Evolutionary conservation across 2,888 invertebrate species (phyloP).

Genomic region (Criorhina ranunculi): DNA sequence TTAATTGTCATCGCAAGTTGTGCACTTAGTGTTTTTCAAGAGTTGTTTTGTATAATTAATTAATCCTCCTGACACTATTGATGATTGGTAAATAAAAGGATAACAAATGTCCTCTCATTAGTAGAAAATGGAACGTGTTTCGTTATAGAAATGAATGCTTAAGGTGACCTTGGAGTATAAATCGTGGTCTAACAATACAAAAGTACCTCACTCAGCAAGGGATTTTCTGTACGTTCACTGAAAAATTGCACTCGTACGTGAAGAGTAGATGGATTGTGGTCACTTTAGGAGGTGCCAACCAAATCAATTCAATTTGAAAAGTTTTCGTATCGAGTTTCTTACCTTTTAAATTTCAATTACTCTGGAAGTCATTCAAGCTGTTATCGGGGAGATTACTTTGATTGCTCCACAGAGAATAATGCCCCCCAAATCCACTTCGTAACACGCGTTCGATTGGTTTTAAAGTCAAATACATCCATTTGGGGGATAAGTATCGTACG

Average conservation of each 20-base stretch:
- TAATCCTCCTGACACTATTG: constrained; percentile 3
- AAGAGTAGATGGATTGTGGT: neutral
- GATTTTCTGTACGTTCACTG: neutral
- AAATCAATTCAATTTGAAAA: constrained; percentile 9
- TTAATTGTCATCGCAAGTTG: constrained; percentile 25
- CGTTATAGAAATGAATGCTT: no score
- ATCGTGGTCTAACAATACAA: neutral
- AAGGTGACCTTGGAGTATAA: no score
- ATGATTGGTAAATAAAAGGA: constrained; percentile 1
- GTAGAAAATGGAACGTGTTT: no score
- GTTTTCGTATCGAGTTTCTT: constrained; percentile 6
- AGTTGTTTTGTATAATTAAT: constrained; percentile 34
- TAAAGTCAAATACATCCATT: neutral
- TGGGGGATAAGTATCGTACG: neutral
- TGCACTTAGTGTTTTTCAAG: constrained; percentile 24
- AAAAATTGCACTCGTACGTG: neutral
- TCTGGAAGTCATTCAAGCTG: constrained; percentile 1
- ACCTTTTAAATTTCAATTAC: constrained; percentile 14
- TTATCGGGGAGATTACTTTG: constrained; percentile 2
- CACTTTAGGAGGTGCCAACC: neutral
- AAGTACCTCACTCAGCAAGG: neutral
- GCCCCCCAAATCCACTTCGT: neutral
- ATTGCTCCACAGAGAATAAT: neutral
- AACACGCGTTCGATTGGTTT: neutral
- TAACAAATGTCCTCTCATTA: neutral